A percentile compares a stretch with the other conserved stretches of the same genome.
Conservation (phyloP, 1,140 invertebrate genomes). For the Meloidogyne floridensis region DNA sequence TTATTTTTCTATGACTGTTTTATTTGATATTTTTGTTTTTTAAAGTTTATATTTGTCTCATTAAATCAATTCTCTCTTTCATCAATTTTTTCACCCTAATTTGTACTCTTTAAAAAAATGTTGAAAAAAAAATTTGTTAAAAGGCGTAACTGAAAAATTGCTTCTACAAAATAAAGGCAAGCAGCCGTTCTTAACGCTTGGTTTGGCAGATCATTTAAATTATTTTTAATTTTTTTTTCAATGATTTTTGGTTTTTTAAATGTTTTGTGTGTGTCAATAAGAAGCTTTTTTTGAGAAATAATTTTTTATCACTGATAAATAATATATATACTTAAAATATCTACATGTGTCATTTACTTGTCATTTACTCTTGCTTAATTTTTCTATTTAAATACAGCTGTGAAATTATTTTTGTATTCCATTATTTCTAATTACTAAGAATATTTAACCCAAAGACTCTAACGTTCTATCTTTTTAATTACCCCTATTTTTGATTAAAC, state of each 20-base stretch:
- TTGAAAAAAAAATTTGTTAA: background rate
- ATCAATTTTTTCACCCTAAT: background rate
- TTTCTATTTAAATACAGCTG: too few relatives aligned
- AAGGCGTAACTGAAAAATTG: background rate
- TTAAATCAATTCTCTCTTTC: background rate
- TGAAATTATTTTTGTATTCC: too few relatives aligned
- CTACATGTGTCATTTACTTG: background rate
- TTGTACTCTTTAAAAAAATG: background rate
- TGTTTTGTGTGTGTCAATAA: too few relatives aligned
- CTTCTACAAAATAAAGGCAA: background rate
- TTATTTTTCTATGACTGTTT: background rate
- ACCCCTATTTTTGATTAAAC: too few relatives aligned
- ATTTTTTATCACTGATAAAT: background rate
- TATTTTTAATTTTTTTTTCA: background rate
- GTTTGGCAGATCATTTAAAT: conserved; percentile 8
- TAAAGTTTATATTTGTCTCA: background rate
- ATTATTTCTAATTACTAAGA: too few relatives aligned
- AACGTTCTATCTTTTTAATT: too few relatives aligned
- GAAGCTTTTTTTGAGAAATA: background rate
- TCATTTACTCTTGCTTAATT: too few relatives aligned
- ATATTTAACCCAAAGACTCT: too few relatives aligned
- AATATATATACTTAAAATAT: background rate
- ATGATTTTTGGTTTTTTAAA: too few relatives aligned
- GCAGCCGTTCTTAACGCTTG: background rate
- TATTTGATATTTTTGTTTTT: background rate